These are phyloP conservation scores for Solea solea DNA, from an alignment of 2,113 vertebrate species.

Conservation along the genomic window DNA sequence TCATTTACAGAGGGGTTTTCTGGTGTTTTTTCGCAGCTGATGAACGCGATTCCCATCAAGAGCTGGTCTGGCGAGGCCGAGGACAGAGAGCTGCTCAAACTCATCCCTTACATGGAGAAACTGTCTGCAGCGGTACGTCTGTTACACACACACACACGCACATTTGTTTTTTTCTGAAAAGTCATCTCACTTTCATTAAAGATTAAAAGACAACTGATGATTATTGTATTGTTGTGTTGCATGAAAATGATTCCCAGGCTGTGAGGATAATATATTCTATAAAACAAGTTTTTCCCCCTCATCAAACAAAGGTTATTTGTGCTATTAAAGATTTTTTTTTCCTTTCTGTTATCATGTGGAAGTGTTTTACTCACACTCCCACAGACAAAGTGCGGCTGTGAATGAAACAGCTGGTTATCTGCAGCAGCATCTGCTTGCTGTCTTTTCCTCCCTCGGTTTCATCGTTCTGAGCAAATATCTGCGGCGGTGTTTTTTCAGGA, in stretches of 20 bases:
- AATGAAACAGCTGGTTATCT: slow-evolving; percentile 48
- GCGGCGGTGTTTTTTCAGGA: slow-evolving; percentile 72
- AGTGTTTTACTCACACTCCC: neutral
- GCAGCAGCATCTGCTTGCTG: slow-evolving; percentile 42
- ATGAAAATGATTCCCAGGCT: too few species aligned
- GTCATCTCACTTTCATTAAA: too few species aligned
- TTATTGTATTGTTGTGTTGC: too few species aligned
- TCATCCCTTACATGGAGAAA: slow-evolving; percentile 78
- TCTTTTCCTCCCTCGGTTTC: slow-evolving; percentile 31
- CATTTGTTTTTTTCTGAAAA: neutral
- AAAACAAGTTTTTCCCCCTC: too few species aligned
- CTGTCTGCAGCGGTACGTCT: slow-evolving; percentile 74
- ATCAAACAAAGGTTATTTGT: too few species aligned
- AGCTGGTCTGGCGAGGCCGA: slow-evolving; percentile 79
- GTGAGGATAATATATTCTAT: too few species aligned
- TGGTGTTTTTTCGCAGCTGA: slow-evolving; percentile 71
- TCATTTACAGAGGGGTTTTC: neutral
- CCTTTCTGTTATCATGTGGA: neutral
- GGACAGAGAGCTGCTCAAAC: slow-evolving; percentile 81
- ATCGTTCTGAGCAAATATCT: slow-evolving; percentile 28
- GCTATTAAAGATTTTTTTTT: too few species aligned
- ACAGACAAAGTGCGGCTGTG: neutral
- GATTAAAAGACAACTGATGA: too few species aligned
- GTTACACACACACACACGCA: neutral
- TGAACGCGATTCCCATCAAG: slow-evolving; percentile 82